phyloP scores from a whole-genome alignment of 2,113 vertebrate species.

The Pipra filicauda region DNA sequence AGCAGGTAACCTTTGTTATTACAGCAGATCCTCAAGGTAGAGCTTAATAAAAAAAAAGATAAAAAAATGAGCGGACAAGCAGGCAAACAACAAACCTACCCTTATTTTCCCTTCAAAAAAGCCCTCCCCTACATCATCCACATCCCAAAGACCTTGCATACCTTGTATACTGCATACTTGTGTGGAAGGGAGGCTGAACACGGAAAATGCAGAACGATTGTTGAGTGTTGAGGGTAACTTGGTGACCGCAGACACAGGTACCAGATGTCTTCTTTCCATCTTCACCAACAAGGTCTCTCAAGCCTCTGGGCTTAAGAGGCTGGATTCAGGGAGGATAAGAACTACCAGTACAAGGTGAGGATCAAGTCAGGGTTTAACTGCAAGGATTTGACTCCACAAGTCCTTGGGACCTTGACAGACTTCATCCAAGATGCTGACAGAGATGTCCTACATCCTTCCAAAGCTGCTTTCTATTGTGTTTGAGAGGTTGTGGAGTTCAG shows the following conservation, averaged over 20 bases:
- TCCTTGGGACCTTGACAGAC: rapidly evolving
- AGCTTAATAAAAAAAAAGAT: neutral
- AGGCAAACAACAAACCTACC: rapidly evolving
- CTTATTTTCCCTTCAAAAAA: rapidly evolving
- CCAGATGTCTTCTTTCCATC: neutral
- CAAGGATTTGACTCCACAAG: neutral
- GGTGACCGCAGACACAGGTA: neutral
- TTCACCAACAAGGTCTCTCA: neutral
- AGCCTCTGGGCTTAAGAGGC: neutral
- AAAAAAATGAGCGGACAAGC: rapidly evolving
- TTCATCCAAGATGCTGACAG: neutral
- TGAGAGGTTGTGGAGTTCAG: neutral
- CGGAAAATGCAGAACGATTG: rapidly evolving
- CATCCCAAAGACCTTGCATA: neutral
- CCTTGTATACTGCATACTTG: neutral
- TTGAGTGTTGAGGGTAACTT: neutral
- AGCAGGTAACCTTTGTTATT: neutral
- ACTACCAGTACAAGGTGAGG: neutral
- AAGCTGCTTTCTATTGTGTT: neutral
- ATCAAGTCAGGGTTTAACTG: neutral
- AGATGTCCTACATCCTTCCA: neutral
- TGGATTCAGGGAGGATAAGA: neutral
- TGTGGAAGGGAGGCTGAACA: neutral
- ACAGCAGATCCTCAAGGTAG: neutral
- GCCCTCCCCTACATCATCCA: rapidly evolving